Evolutionary conservation across 1,140 invertebrate species (phyloP).

Genomic region (Leptinotarsa lineolata): DNA sequence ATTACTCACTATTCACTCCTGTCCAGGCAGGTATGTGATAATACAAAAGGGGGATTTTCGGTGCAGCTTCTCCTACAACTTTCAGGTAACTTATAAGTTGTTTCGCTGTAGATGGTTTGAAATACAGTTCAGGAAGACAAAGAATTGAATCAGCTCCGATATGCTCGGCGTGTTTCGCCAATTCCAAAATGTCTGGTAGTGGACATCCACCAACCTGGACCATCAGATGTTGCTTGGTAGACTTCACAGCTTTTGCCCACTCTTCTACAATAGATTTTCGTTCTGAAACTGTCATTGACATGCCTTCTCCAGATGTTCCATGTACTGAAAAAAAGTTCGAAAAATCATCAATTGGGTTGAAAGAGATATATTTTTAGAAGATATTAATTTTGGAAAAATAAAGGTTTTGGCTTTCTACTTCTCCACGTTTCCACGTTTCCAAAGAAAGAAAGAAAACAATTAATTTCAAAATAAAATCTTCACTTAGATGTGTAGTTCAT

Average conservation of each 20-base stretch:
- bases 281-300: constrained; percentile 70
- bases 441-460: neutral
- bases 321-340: constrained; percentile 64
- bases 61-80: constrained; percentile 69
- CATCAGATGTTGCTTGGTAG: constrained; percentile 69
- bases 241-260: constrained; percentile 66
- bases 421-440: neutral
- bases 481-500: too few relatives aligned
- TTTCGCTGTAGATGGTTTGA: constrained; percentile 68
- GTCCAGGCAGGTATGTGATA: constrained; percentile 79
- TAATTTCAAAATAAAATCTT: neutral
- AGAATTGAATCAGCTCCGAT: constrained; percentile 73
- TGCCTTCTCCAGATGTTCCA: constrained; percentile 79
- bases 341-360: neutral
- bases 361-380: too few relatives aligned
- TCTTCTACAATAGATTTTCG: constrained; percentile 70
- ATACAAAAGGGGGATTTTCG: constrained; percentile 80
- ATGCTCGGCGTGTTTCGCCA: constrained; percentile 74
- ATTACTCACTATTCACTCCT: constrained; percentile 68
- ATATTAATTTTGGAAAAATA: too few relatives aligned
- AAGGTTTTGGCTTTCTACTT: too few relatives aligned
- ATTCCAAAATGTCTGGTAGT: constrained; percentile 70
- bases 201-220: constrained; percentile 78
- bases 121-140: constrained; percentile 74
- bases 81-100: constrained; percentile 73